phyloP scores from a whole-genome alignment of 2,797 vertebrate genomes.

The Amblyopsis hoosieri region DNA sequence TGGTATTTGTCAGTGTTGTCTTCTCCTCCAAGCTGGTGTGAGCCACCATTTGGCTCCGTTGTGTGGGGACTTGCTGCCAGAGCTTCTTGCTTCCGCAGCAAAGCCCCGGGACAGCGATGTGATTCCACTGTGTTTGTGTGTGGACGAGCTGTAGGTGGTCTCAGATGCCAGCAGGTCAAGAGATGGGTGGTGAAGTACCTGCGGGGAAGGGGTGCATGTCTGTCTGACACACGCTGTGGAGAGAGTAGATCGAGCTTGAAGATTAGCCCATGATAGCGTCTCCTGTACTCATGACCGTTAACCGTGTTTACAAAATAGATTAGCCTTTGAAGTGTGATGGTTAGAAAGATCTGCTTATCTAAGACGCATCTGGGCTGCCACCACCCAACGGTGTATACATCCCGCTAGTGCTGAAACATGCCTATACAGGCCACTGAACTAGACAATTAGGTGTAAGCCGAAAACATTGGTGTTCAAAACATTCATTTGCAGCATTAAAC shows the following conservation, averaged over 20 bases:
- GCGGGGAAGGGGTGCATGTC: conserved; percentile 30
- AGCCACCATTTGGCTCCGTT: conserved; percentile 54
- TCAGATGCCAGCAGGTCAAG: conserved; percentile 55
- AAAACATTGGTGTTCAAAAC: not conserved
- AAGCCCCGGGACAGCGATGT: conserved; percentile 50
- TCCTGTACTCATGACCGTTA: not conserved
- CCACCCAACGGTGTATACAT: not conserved
- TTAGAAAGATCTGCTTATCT: too few species aligned
- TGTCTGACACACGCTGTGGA: too few species aligned
- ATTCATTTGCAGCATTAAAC: conserved; percentile 1
- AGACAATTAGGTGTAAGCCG: not conserved
- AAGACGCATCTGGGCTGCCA: too few species aligned
- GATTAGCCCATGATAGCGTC: not conserved
- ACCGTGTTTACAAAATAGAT: too few species aligned
- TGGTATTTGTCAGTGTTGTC: conserved; percentile 35
- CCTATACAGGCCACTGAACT: conserved; percentile 9
- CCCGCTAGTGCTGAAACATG: not conserved
- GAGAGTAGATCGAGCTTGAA: too few species aligned
- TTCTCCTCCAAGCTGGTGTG: conserved; percentile 44
- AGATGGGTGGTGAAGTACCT: conserved; percentile 42
- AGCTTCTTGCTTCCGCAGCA: conserved; percentile 30
- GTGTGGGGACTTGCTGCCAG: conserved; percentile 41
- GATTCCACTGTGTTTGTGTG: conserved; percentile 34
- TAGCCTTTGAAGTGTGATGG: too few species aligned
- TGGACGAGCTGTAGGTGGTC: conserved; percentile 17